Conservation (phyloP, 2,888 invertebrate species). For the Orthonychiurus folsomi region DNA sequence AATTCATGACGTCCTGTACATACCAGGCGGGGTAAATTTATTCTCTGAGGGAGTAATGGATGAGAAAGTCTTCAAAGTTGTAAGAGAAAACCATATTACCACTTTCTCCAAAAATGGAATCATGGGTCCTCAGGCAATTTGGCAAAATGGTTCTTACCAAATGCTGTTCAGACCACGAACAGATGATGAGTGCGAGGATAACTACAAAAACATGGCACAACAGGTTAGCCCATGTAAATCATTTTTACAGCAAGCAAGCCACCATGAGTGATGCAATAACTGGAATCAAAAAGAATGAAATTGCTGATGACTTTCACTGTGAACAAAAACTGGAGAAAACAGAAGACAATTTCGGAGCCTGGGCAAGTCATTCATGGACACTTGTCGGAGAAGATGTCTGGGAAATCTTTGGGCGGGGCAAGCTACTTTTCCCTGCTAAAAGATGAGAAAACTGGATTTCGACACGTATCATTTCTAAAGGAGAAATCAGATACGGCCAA, state of each 20-base stretch:
- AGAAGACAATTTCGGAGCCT: background rate
- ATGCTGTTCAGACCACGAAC: background rate
- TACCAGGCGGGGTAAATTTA: conserved; percentile 1
- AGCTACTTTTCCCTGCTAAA: background rate
- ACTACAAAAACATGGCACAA: background rate
- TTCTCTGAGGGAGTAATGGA: background rate
- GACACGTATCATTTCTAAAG: background rate
- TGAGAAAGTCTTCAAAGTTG: background rate
- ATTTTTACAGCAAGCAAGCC: background rate
- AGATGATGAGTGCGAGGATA: background rate
- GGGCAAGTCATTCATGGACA: background rate
- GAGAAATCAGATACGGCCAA: background rate
- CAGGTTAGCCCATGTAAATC: background rate
- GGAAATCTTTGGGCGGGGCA: background rate
- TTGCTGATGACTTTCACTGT: background rate
- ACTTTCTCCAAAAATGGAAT: background rate
- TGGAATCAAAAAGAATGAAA: background rate
- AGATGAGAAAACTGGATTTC: background rate
- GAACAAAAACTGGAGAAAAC: background rate
- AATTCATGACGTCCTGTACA: background rate
- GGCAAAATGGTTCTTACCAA: background rate
- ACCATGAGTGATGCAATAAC: background rate
- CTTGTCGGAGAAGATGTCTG: conserved; percentile 2
- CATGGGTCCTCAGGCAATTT: background rate
- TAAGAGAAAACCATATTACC: background rate